Percentiles rank a stretch among this genome's conserved stretches.
phyloP scores from a whole-genome alignment of 2,888 invertebrate species.

The Drosophila merina region DNA sequence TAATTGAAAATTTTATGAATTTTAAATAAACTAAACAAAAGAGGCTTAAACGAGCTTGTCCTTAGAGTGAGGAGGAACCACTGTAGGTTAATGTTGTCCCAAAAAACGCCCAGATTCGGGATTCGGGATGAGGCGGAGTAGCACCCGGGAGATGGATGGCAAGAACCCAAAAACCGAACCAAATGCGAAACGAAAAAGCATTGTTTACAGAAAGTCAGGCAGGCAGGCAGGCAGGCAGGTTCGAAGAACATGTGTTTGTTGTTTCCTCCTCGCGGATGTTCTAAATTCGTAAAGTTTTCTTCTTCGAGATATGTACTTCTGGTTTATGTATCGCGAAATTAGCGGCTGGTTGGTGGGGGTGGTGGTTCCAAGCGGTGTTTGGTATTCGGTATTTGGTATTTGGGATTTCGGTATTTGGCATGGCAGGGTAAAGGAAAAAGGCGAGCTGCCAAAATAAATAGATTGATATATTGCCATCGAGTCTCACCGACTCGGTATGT shows the following conservation, averaged over 20 bases:
- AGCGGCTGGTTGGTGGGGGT: neutral
- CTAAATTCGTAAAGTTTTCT: conserved; percentile 10
- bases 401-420: conserved; percentile 24
- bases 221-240: neutral
- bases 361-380: conserved; percentile 7
- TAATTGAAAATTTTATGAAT: neutral
- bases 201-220: conserved; percentile 27
- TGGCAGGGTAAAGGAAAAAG: conserved; percentile 4
- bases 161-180: too few species aligned
- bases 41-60: too few species aligned
- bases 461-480: conserved; percentile 31
- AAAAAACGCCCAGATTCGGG: too few species aligned
- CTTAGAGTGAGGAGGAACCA: too few species aligned
- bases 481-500: neutral
- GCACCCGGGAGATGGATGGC: too few species aligned
- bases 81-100: too few species aligned
- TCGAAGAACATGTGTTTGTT: conserved; percentile 21
- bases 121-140: too few species aligned
- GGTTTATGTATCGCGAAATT: conserved; percentile 23
- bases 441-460: conserved; percentile 48
- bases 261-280: neutral
- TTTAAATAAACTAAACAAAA: too few species aligned
- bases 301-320: neutral
- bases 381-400: conserved; percentile 8
- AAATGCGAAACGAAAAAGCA: neutral